Evolutionary conservation across 2,113 vertebrate genomes (phyloP).

Genomic region (Tricholaema leucomelas): DNA sequence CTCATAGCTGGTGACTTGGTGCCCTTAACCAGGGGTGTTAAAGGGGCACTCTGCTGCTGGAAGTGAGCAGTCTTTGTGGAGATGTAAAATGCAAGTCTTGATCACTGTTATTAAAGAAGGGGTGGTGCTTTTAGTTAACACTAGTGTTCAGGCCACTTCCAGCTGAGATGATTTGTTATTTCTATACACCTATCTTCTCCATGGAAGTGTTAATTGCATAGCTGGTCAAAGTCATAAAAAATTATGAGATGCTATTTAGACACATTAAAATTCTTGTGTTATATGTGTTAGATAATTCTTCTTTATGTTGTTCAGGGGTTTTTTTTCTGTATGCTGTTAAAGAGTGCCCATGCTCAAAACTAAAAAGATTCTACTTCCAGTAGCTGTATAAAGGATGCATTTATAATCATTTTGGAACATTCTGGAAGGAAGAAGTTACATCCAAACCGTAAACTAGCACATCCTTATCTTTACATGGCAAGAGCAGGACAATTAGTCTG

Average conservation of each 20-base stretch:
- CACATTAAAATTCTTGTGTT: background rate
- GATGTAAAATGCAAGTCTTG: background rate
- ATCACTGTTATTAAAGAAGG: background rate
- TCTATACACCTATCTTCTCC: background rate
- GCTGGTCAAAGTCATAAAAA: background rate
- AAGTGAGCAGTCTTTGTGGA: background rate
- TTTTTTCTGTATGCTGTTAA: background rate
- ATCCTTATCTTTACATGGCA: background rate
- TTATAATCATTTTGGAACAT: background rate
- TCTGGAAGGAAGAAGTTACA: background rate
- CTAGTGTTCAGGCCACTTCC: background rate
- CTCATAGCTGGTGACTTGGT: background rate
- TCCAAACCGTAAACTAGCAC: background rate
- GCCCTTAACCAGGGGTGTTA: background rate
- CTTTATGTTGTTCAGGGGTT: background rate
- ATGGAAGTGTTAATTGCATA: background rate
- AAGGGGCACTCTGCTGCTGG: background rate
- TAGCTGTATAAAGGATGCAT: background rate
- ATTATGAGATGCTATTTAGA: background rate
- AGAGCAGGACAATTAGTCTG: background rate
- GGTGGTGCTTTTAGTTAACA: background rate
- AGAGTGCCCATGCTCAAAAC: background rate
- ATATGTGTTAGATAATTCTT: background rate
- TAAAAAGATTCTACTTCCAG: background rate
- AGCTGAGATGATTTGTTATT: background rate